Evolutionary conservation across 2,113 vertebrate genomes (phyloP).

Genomic region (Parus major): DNA sequence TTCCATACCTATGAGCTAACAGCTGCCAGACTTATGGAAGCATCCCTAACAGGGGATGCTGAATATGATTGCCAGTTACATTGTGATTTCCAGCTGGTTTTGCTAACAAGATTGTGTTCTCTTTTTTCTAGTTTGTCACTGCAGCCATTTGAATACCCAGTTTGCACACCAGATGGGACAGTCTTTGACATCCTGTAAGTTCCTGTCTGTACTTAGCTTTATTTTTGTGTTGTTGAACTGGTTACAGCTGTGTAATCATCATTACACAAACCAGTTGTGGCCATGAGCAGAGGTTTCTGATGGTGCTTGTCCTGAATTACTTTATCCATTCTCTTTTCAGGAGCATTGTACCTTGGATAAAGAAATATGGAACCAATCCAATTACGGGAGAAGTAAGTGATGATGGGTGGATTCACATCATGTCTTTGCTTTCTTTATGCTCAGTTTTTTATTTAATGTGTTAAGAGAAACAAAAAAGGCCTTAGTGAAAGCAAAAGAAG

Average conservation of each 20-base stretch:
- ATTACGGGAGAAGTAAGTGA: conserved; percentile 89
- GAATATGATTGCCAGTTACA: neutral
- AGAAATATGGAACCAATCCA: conserved; percentile 94
- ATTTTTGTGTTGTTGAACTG: neutral
- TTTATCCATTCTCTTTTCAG: conserved; percentile 66
- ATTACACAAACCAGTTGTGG: neutral
- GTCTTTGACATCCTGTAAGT: conserved; percentile 95
- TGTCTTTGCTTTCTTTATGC: neutral
- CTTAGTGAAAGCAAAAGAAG: neutral
- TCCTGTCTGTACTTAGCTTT: neutral
- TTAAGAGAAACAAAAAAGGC: neutral
- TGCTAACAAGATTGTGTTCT: neutral
- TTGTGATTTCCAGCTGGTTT: neutral
- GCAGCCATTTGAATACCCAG: conserved; percentile 93
- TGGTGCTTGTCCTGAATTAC: neutral
- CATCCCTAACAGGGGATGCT: neutral
- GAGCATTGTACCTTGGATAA: conserved; percentile 97
- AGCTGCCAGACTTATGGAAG: neutral
- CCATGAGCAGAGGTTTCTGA: neutral
- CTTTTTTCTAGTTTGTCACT: conserved; percentile 85
- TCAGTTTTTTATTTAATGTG: neutral
- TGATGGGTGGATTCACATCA: neutral
- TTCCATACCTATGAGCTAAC: neutral
- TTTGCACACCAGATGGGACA: conserved; percentile 90
- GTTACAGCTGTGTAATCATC: neutral